phyloP scores from a whole-genome alignment of 2,113 vertebrate genomes.

The Cyprinodon variegatus region DNA sequence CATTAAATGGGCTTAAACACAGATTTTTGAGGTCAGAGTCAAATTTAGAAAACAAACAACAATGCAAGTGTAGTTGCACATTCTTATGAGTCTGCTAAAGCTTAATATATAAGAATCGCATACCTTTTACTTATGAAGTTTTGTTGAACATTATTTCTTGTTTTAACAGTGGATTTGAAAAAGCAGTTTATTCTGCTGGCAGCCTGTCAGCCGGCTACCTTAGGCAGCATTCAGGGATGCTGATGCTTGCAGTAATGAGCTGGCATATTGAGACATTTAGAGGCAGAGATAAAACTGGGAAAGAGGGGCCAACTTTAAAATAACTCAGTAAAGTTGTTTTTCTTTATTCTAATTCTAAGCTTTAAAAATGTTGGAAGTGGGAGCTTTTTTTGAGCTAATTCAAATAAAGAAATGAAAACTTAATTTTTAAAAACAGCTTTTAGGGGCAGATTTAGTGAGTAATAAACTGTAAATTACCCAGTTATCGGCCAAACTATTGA shows the following conservation, averaged over 20 bases:
- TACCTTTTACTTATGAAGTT: not conserved
- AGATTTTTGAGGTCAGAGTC: too few species aligned
- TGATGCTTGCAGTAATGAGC: constrained; percentile 44
- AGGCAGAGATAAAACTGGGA: constrained; percentile 26
- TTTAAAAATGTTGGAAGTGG: not conserved
- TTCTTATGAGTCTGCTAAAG: not conserved
- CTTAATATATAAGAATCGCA: not conserved
- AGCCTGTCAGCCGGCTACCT: constrained; percentile 19
- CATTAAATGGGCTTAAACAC: too few species aligned
- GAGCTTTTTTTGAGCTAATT: too few species aligned
- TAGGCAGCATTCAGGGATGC: constrained; percentile 14
- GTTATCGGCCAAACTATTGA: not conserved
- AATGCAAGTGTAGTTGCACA: not conserved
- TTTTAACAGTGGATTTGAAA: constrained; percentile 15
- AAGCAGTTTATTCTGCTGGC: constrained; percentile 14
- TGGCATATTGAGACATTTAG: constrained; percentile 27
- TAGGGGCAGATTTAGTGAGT: too few species aligned
- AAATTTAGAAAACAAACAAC: not conserved
- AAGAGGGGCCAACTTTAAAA: constrained; percentile 34
- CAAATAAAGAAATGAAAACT: too few species aligned
- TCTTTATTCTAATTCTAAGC: not conserved
- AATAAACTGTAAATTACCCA: not conserved
- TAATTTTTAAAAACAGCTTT: too few species aligned
- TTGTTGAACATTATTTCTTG: not conserved
- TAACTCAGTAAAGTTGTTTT: constrained; percentile 28